Evolutionary conservation across 2,797 vertebrate species (phyloP).

Genomic region (Darevskia mixta): DNA sequence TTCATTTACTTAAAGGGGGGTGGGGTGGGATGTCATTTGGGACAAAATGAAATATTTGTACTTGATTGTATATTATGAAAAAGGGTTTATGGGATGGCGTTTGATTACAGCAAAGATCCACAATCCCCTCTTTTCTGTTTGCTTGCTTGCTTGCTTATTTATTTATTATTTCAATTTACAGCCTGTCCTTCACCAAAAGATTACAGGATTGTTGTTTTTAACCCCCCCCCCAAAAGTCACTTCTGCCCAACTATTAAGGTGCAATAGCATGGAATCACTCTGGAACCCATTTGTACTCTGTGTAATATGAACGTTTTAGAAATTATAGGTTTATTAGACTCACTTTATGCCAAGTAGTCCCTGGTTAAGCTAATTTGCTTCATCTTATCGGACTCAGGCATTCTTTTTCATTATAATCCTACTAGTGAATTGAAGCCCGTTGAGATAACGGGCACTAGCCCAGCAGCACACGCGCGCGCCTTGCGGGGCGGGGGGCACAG

Average conservation of each 20-base stretch:
- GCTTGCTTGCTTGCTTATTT: too few species aligned
- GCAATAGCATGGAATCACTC: too few species aligned
- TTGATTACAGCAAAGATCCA: not conserved
- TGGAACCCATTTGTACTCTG: too few species aligned
- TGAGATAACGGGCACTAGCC: too few species aligned
- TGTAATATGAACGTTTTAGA: not conserved
- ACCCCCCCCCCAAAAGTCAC: too few species aligned
- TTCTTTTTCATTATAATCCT: not conserved
- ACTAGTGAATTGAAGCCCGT: too few species aligned
- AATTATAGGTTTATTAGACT: not conserved
- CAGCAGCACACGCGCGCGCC: too few species aligned
- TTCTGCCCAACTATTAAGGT: too few species aligned
- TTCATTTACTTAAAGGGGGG: constrained; percentile 6
- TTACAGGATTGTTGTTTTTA: too few species aligned
- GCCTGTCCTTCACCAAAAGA: too few species aligned
- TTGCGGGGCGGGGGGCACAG: too few species aligned
- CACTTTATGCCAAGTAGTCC: not conserved
- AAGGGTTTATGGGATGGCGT: not conserved
- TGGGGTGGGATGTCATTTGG: not conserved
- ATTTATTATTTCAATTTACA: too few species aligned
- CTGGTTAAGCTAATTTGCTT: not conserved
- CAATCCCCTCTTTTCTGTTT: not conserved
- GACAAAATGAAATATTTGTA: not conserved
- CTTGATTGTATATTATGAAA: not conserved
- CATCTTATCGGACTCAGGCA: not conserved